Evolutionary conservation across 1,140 invertebrate species (phyloP), one percentile per base, ranked within the genome.

Genomic region (Cotesia typhae): DNA sequence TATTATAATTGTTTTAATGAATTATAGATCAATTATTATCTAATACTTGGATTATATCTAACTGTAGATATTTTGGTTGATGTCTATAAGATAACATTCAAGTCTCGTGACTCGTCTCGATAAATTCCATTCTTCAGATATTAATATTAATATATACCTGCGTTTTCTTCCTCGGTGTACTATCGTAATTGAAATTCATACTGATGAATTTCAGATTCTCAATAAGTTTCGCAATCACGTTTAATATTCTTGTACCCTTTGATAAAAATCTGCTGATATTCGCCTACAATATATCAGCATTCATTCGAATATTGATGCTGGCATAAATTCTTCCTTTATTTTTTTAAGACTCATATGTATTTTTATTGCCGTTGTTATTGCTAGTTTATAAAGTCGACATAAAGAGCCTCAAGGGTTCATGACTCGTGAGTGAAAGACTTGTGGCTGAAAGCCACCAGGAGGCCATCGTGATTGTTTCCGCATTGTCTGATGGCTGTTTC

Each of bases 351-450:
- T 14, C n/a, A 37, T 65, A 12, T 63, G 7, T 65, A 20, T 65
- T n/a, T 37, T 41, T 6, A 38, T 60, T 4, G 5, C 59, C 53
- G n/a, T 37, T 69, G n/a, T 6, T 57, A 17, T 59, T 69, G 36
- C 36, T 69, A 0, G 60, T 38, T 17, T 70, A 36, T 41, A 14
- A 38, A 37, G 64, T 66, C 20, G 20, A 66, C 64, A 41, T 66
- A 41, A 66, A 6, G 41, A 51, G 47, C 53, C 61, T 67, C 68
- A 64, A 59, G 72, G 74, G 74, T 79, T 75, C 79, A 74, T 80
- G 77, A 81, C 76, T 80, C 59, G 70, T 74, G 76, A 80, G 17
- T 57, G 68, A 78, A 73, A 61, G 69, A 53, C 51, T 38, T 36
- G 57, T 35, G n/a, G 20, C 53, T 60, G 7, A 67, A n/a, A 38